Base-by-base conservation (phyloP, 2,888 invertebrate genomes). In the Syrphus vitripennis region DNA sequence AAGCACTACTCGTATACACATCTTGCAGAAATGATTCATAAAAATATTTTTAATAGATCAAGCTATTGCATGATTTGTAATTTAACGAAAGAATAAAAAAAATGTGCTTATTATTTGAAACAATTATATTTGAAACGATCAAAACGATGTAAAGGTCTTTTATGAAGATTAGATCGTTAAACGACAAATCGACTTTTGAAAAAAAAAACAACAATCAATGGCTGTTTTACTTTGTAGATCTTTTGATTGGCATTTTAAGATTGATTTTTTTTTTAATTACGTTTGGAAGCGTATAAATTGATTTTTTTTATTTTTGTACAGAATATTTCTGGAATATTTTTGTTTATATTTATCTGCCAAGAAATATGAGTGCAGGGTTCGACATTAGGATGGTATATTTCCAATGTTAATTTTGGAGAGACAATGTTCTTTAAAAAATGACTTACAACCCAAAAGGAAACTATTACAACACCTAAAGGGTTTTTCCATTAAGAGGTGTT, bases 11-110 rank as follows among this genome's bases (percentile, higher is more conserved):
- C 9, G 29, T 12, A 26, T n/a, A 29, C 2, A 21, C n/a, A 16
- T 45, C 29, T 45, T 29, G 48, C 21, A 48, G 19, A 26, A 40
- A 1, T 34, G 9, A 48, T 48, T 48, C 65, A 67, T 48, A 31
- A 67, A 48, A 67, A n/a, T n/a, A n/a, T n/a, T 42, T 67, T 67
- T 67, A 48, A 67, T 67, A 48, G 65, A 67, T 67, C 31, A 48
- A 34, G 65, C 19, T 19, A 14, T 3, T n/a, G 10, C 3, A 16
- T 63, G 9, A 26, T 16, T 31, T 3, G 34, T 21, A 34, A 57
- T 31, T 5, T 2, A 31, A 12, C n/a, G 1, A 14, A 53, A 31
- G 16, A 34, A 59, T 59, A n/a, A 14, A 34, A 34, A 59, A 10
- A 48, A 31, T 29, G 4, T 63, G 63, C 12, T 63, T 24, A 26